Conservation (phyloP, 2,113 vertebrate species). For the Orcinus orca region DNA sequence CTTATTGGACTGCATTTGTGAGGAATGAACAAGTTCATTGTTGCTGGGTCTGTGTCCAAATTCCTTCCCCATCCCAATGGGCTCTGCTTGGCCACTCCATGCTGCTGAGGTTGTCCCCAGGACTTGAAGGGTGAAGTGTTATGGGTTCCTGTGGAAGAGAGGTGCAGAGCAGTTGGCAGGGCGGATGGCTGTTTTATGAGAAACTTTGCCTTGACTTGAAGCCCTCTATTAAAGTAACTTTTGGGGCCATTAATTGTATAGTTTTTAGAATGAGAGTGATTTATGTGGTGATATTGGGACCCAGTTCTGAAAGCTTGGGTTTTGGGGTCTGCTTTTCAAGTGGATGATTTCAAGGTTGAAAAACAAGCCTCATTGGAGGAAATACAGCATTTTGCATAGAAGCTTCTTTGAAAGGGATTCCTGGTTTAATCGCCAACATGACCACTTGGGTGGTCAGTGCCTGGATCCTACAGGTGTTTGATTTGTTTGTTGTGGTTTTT, state of each 20-base stretch:
- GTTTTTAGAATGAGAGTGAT: not conserved
- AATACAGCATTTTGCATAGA: not conserved
- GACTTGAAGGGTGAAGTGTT: not conserved
- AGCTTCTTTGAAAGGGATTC: not conserved
- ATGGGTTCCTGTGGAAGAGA: not conserved
- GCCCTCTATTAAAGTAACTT: not conserved
- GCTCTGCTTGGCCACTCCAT: not conserved
- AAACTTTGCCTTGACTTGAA: not conserved
- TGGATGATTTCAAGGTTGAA: not conserved
- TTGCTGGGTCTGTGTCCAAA: not conserved
- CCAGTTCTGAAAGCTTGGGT: not conserved
- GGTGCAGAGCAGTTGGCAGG: not conserved
- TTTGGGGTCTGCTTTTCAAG: not conserved
- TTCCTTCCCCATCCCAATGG: not conserved
- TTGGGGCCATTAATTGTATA: not conserved
- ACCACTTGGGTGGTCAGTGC: accelerated
- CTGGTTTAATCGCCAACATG: not conserved
- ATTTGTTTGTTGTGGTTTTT: not conserved
- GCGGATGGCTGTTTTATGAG: not conserved
- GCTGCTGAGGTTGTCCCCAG: not conserved
- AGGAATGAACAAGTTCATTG: not conserved
- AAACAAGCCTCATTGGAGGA: not conserved
- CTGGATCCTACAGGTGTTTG: not conserved
- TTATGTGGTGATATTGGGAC: not conserved
- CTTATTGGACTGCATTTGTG: not conserved